A percentile compares a stretch with the other conserved stretches of the same genome.
phyloP scores from a whole-genome alignment of 1,140 invertebrate species.

The Chironomus tepperi region DNA sequence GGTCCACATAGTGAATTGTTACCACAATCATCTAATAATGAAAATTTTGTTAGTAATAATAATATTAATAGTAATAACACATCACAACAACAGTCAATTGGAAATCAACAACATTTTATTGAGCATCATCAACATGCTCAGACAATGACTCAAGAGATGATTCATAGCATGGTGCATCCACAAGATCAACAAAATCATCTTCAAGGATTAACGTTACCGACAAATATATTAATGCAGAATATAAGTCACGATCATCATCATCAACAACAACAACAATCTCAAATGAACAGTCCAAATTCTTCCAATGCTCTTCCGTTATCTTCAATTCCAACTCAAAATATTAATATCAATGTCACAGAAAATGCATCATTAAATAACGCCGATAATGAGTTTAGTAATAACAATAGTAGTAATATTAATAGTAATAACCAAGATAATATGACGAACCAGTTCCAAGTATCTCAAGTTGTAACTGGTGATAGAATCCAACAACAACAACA shows the following conservation, averaged over 20 bases:
- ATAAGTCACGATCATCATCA: neutral
- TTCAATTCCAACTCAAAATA: neutral
- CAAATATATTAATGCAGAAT: neutral
- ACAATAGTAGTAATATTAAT: neutral
- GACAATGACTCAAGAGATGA: neutral
- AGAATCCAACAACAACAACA: too few species aligned
- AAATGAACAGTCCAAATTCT: conserved; percentile 10
- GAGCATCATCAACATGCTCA: neutral
- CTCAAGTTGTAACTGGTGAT: too few species aligned
- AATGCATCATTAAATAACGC: neutral
- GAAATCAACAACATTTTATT: neutral
- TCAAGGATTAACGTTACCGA: conserved; percentile 29
- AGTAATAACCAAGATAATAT: neutral
- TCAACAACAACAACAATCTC: conserved; percentile 18
- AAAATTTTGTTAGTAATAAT: neutral
- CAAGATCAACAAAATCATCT: conserved; percentile 15
- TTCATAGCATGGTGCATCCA: conserved; percentile 9
- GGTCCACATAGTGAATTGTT: too few species aligned
- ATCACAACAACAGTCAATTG: neutral
- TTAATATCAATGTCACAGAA: too few species aligned
- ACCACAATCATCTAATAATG: neutral
- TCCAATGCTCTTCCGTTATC: conserved; percentile 7
- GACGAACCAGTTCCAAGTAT: too few species aligned
- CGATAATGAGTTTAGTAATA: neutral
- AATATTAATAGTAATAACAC: neutral